Percentiles rank a stretch among this genome's conserved stretches.
phyloP scores from a whole-genome alignment of 2,113 vertebrate genomes.

The Athene noctua region DNA sequence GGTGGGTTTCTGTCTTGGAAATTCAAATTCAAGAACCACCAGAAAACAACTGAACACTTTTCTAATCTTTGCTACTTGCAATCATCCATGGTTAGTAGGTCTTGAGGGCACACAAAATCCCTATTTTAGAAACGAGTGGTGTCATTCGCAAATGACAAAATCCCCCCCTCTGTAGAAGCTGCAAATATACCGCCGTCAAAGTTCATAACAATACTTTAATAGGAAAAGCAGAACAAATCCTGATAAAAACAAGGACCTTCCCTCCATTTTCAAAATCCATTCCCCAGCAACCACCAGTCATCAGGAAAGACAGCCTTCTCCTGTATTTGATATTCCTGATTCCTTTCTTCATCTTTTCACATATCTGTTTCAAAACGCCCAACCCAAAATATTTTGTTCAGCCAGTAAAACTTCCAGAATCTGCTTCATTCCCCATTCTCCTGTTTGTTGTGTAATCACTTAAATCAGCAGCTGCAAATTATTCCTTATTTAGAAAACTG shows the following conservation, averaged over 20 bases:
- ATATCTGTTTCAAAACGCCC: not conserved
- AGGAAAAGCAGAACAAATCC: not conserved
- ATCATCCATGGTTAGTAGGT: not conserved
- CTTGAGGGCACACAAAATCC: not conserved
- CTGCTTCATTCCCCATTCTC: not conserved
- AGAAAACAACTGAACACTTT: not conserved
- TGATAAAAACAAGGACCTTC: not conserved
- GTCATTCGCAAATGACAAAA: not conserved
- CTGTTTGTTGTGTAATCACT: not conserved
- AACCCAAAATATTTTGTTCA: not conserved
- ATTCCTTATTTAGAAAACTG: not conserved
- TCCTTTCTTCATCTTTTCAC: not conserved
- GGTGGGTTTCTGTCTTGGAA: not conserved
- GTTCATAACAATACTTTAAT: rapidly evolving
- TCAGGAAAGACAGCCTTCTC: not conserved
- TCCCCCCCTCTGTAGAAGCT: not conserved
- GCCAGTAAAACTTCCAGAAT: not conserved
- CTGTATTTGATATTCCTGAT: rapidly evolving
- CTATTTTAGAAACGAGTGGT: not conserved
- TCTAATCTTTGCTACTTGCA: not conserved
- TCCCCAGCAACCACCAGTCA: not conserved
- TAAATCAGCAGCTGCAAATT: not conserved
- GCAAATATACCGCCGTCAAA: not conserved
- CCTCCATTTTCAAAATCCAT: not conserved
- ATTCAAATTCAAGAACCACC: not conserved